Conservation (phyloP, 2,113 vertebrate species). For the Saguinus midas region DNA sequence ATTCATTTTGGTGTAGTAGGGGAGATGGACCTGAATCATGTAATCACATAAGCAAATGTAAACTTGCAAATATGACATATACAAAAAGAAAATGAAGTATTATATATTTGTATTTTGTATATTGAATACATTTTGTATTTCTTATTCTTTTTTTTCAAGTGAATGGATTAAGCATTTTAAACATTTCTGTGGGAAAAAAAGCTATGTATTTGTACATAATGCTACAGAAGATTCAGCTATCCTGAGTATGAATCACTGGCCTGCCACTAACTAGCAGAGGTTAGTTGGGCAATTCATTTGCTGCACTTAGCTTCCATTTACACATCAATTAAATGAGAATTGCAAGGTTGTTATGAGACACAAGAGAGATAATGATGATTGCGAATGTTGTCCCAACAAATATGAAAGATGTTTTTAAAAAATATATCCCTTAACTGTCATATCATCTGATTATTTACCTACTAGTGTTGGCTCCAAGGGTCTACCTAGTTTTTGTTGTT, state of each 20-base stretch:
- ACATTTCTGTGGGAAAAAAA: background rate
- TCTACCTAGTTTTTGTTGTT: background rate
- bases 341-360: background rate
- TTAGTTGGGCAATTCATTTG: background rate
- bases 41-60: slow-evolving; percentile 32
- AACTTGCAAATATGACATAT: background rate
- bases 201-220: background rate
- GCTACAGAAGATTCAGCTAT: background rate
- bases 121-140: slow-evolving; percentile 11
- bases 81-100: slow-evolving; percentile 32
- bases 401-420: background rate
- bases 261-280: background rate
- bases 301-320: slow-evolving; percentile 6
- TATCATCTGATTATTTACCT: background rate
- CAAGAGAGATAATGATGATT: slow-evolving; percentile 9
- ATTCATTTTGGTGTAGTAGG: background rate
- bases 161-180: slow-evolving; percentile 1
- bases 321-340: slow-evolving; percentile 11
- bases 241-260: background rate
- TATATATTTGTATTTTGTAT: slow-evolving; percentile 8
- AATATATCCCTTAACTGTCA: background rate
- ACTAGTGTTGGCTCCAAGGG: background rate
- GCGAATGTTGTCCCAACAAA: background rate
- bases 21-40: background rate
- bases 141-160: slow-evolving; percentile 21